Evolutionary conservation across 2,888 invertebrate species (phyloP), one percentile per base, ranked within the genome.

Genomic region (Parelbella ahira): DNA sequence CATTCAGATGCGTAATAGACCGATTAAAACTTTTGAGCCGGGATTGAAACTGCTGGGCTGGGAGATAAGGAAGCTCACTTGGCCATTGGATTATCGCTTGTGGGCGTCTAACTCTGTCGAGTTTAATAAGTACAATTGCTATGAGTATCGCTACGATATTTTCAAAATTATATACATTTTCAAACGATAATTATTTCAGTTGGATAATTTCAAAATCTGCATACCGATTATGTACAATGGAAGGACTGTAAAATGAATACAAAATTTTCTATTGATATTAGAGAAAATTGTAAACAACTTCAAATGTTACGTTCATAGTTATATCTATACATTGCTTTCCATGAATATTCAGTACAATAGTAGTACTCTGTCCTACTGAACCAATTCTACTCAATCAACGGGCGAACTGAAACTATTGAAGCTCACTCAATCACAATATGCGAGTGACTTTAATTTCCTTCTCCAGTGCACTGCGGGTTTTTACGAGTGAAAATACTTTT

Each of bases 351-450:
- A n/a, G n/a, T n/a, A n/a, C n/a, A n/a, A n/a, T n/a, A n/a, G n/a
- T n/a, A n/a, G n/a, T n/a, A n/a, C n/a, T n/a, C n/a, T 39, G 39
- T 66, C 84, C 86, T 63, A 84, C 62, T 86, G 81, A 84, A 76
- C 83, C 68, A 73, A 73, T 82, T 83, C 77, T 62, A 4, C 70
- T 82, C 79, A 86, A 86, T 86, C 81, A 81, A 81, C 77, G 68
- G 29, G 27, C 24, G 15, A 15, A 12, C 69, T 71, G 73, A 69
- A 73, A 69, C 75, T 70, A 77, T 79, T 77, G 65, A 68, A 74
- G 73, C 71, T 68, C 84, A 86, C 83, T 82, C 79, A 72, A 86
- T 86, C 82, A 82, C 78, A 68, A 73, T 70, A 69, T 58, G 59
- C 55, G 60, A 68, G 67, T 54, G 68, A 63, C 72, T 75, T 81